A percentile compares a stretch with the other conserved stretches of the same genome.
Evolutionary conservation across 1,140 invertebrate species (phyloP).

Genomic region (Drosophila ficusphila): DNA sequence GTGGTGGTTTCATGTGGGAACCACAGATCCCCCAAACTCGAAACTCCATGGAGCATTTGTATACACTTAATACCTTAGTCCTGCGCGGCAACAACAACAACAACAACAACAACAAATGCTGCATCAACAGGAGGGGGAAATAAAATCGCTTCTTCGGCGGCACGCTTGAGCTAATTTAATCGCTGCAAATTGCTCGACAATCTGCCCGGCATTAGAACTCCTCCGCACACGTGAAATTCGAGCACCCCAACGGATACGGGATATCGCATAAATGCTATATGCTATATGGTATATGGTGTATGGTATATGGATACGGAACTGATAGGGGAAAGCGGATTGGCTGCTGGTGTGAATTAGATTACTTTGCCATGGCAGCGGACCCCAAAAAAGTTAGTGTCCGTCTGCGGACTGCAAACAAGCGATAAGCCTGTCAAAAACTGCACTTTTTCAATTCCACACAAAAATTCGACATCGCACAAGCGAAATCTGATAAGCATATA

Average conservation of each 20-base stretch:
- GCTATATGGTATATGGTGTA: not conserved
- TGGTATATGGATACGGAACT: not conserved
- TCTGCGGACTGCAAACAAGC: slow-evolving; percentile 42
- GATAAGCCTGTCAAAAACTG: slow-evolving; percentile 59
- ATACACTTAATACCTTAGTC: slow-evolving; percentile 52
- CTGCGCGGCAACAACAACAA: slow-evolving; percentile 34
- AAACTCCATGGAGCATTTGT: slow-evolving; percentile 24
- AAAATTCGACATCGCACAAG: not conserved
- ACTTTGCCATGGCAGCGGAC: slow-evolving; percentile 39
- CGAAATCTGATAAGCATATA: slow-evolving; percentile 13
- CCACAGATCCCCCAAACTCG: slow-evolving; percentile 32
- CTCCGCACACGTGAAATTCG: slow-evolving; percentile 68
- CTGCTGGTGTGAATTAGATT: slow-evolving; percentile 69
- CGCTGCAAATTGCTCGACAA: slow-evolving; percentile 83
- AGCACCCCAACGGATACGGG: slow-evolving; percentile 18
- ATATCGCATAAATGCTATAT: slow-evolving; percentile 10
- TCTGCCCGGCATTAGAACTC: slow-evolving; percentile 72
- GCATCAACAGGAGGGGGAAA: slow-evolving; percentile 13
- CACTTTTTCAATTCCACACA: not conserved
- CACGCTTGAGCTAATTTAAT: slow-evolving; percentile 84
- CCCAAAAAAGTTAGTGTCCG: slow-evolving; percentile 32
- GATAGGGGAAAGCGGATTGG: slow-evolving; percentile 3
- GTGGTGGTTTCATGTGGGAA: slow-evolving; percentile 71
- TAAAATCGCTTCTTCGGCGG: slow-evolving; percentile 51
- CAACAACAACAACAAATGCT: not conserved